Evolutionary conservation across 1,140 invertebrate genomes (phyloP), one percentile per base, ranked within the genome.

Genomic region (Saxidomus purpurata): DNA sequence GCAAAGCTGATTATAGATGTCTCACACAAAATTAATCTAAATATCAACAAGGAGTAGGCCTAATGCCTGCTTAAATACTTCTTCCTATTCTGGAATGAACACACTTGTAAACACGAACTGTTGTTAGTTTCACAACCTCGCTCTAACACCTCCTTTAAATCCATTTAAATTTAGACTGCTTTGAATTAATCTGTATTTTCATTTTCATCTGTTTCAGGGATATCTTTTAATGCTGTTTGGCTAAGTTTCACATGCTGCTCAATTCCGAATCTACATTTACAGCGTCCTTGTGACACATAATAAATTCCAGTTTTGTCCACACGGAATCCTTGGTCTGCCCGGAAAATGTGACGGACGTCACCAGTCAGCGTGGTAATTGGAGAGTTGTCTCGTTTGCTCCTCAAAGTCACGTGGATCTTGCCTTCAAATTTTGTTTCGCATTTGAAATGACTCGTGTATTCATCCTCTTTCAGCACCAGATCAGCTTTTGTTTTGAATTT

Each of bases 381-480:
- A 38, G 94, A 93, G 89, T 95, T 95, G 80, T 96, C 95, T 52
- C 94, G 94, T 47, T 93, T 94, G 77, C 89, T 93, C 36, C 92
- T 55, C 61, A 96, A 93, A 9, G 92, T 94, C 67, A 96, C 94
- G 59, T 94, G 92, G n/a, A 96, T 93, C 67, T 94, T 94, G 28
- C 96, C 96, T 49, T 94, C 93, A 61, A 96, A 94, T 49, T 92
- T 93, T 38, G 94, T 95, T 80, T 93, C 90, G n/a, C 95, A 92
- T 52, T 93, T 93, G 89, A 96, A 96, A 38, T 93, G 93, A n/a
- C 96, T 96, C 13, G 93, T 93, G 91, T 96, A 96, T 80, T 95
- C 95, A 87, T 96, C 94, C 89, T 96, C 96, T 83, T 96, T 96
- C 52, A 96, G 95, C 19, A 96, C 95, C n/a, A 96, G 94, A 38